Base-by-base conservation (phyloP, 2,113 vertebrate genomes). In the Nannobrachium achirus region DNA sequence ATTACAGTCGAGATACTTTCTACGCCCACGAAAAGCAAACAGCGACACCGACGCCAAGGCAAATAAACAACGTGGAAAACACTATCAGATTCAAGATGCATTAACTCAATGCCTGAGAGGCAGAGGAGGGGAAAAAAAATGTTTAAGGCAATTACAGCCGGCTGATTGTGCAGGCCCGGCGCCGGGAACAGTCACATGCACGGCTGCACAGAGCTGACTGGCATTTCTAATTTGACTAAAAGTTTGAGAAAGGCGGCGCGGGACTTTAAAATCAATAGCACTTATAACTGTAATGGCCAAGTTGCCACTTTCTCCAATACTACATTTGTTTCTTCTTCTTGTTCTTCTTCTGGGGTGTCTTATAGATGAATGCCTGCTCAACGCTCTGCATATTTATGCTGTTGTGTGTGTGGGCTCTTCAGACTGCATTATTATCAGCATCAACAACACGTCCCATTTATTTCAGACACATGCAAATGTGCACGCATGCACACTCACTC, bases 131-230 rank as follows among this genome's bases (percentile, higher is more conserved):
- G 2, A 4, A 58, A 71, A 57, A 71, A 81, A 73, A 68, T 58
- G 56, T 68, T 72, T 51, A 9, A 79, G 55, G 70, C 74, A 86
- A 88, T 82, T 82, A 78, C 61, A 76, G 67, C 63, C 52, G 69
- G 69, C 55, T 49, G 65, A 74, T 79, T 77, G 76, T 67, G 41
- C 13, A 70, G n/a, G 77, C 71, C 56, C 40, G 14, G 76, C 16
- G 10, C 72, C 69, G 63, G 19, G 74, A 33, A 76, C 63, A 58
- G 59, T 72, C 76, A 66, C 72, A 74, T 55, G 79, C 79, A 85
- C 71, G 78, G 46, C 8, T 80, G 78, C 71, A 73, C 70, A 60
- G 67, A 71, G 61, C 69, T 58, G 68, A 61, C 74, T 71, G 71
- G 68, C 61, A 68, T 76, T 75, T 76, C 49, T 41, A 73, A 76